Percentiles rank a stretch among this genome's conserved stretches.
Evolutionary conservation across 1,140 invertebrate genomes (phyloP).

Genomic region (Agrilus planipennis): DNA sequence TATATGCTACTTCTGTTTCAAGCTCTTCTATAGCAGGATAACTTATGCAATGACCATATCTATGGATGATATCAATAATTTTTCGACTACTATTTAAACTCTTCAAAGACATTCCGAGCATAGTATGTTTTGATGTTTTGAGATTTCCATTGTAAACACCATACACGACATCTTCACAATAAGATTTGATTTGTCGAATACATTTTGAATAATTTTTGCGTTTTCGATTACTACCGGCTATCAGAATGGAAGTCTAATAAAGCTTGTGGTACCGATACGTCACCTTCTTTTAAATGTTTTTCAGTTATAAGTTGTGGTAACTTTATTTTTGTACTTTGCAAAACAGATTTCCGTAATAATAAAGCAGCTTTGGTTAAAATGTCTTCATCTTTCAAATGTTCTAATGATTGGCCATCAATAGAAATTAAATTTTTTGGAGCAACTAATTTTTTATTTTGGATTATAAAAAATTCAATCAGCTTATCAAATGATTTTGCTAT

Average conservation of each 20-base stretch:
- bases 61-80: constrained; percentile 8
- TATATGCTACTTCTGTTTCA: too few relatives aligned
- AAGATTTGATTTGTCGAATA: constrained; percentile 13
- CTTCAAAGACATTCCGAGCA: constrained; percentile 24
- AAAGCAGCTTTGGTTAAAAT: constrained; percentile 20
- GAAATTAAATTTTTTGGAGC: constrained; percentile 12
- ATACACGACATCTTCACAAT: constrained; percentile 21
- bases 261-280: constrained; percentile 13
- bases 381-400: constrained; percentile 16
- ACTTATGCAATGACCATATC: constrained; percentile 21
- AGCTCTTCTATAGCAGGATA: constrained; percentile 20
- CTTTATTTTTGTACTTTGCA: constrained; percentile 12
- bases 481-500: constrained; percentile 14
- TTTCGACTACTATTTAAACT: constrained; percentile 24
- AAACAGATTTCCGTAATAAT: constrained; percentile 17
- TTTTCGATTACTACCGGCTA: constrained; percentile 9
- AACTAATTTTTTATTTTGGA: constrained; percentile 16
- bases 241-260: constrained; percentile 12
- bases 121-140: constrained; percentile 27
- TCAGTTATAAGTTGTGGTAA: constrained; percentile 12
- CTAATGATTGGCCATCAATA: constrained; percentile 12
- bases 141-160: constrained; percentile 18
- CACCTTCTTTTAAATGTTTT: constrained; percentile 15
- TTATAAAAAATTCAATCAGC: constrained; percentile 13
- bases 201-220: constrained; percentile 12